Evolutionary conservation across 1,140 invertebrate species (phyloP), one percentile per base, ranked within the genome.

Genomic region (Zaprionus ghesquierei): DNA sequence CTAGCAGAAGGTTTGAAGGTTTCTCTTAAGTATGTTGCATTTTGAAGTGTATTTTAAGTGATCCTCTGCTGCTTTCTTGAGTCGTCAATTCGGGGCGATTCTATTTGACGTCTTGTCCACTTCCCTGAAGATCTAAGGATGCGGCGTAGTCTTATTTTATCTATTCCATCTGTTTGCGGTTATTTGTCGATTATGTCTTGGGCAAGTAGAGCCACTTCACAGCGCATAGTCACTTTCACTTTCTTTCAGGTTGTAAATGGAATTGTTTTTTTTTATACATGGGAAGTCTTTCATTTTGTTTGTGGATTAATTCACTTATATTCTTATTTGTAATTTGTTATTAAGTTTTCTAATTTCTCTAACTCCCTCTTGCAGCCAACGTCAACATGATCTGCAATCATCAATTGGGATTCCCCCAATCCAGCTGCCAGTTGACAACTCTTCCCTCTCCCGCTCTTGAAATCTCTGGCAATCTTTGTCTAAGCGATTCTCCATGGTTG

Each of bases 401-500:
- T 33, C 31, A 33, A 33, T 33, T 33, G 31, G 10, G 12, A 8
- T 38, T 38, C 8, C 35, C 35, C 35, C 35, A 41, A 41, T 27
- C 15, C 13, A 44, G 13, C n/a, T 13, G 35, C 35, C 35, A 38
- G 35, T 38, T 49, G 3, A 22, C 58, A 60, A 20, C 58, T 49
- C 22, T 33, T 20, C 20, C 15, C 12, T 38, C 15, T 12, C 53
- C 25, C 25, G 29, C 54, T 56, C 58, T 50, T 44, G 13, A 38
- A 15, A 15, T 15, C n/a, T 6, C n/a, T 8, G 35, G 6, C 35
- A 38, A 59, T 46, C 35, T 46, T 62, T 53, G 33, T 54, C 33
- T 53, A 53, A 53, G 23, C 51, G 18, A 72, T 72, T 60, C 10
- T 38, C 31, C 44, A 73, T 55, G 70, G 49, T 50, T 72, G 35